These are phyloP conservation scores for Ophonus ardosiacus DNA, from an alignment of 2,888 invertebrate species.

Conservation along the genomic window DNA sequence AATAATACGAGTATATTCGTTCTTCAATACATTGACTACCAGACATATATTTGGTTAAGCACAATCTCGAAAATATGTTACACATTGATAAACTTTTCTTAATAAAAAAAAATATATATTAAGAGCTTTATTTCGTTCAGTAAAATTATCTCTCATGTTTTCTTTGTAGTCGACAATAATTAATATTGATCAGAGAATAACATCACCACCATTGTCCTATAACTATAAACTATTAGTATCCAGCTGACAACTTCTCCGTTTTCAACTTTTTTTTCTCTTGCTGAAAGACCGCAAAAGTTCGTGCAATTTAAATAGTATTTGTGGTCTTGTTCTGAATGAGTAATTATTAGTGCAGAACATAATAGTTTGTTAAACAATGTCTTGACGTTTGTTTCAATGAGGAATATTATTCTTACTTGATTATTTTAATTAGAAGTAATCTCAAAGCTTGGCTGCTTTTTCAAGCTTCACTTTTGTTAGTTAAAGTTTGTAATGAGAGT, in stretches of 20 bases:
- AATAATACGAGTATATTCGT: too few relatives aligned
- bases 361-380: constrained; percentile 42
- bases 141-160: too few relatives aligned
- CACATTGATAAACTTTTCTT: too few relatives aligned
- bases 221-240: constrained; percentile 53
- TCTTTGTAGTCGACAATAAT: too few relatives aligned
- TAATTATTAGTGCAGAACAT: constrained; percentile 21
- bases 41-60: too few relatives aligned
- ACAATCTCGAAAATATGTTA: too few relatives aligned
- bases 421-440: constrained; percentile 44
- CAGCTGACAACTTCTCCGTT: not conserved
- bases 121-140: too few relatives aligned
- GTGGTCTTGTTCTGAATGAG: constrained; percentile 15
- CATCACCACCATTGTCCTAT: not conserved
- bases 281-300: not conserved
- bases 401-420: constrained; percentile 31
- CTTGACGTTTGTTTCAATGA: constrained; percentile 23
- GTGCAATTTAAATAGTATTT: constrained; percentile 24
- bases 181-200: too few relatives aligned
- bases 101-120: too few relatives aligned
- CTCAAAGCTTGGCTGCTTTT: not conserved
- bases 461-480: not conserved
- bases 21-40: too few relatives aligned
- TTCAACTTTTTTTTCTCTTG: constrained; percentile 2
- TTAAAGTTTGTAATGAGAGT: not conserved